These are phyloP conservation scores for Trematocara unimaculatum DNA, from an alignment of 2,113 vertebrate genomes.

Conservation along the genomic window DNA sequence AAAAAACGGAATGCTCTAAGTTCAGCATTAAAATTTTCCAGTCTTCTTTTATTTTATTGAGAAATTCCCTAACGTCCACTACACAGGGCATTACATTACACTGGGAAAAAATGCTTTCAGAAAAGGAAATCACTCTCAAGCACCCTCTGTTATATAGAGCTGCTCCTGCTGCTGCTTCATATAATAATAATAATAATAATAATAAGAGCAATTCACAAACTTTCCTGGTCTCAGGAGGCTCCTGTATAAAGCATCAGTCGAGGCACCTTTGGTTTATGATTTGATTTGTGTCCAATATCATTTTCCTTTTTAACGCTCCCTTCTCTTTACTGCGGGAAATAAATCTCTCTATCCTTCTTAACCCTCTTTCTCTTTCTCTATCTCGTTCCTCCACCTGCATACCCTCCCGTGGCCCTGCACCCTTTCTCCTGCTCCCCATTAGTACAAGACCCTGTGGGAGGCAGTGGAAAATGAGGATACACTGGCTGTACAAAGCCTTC, in stretches of 20 bases:
- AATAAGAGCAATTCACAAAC: neutral
- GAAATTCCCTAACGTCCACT: neutral
- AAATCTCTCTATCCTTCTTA: neutral
- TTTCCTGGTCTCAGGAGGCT: neutral
- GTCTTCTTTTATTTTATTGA: neutral
- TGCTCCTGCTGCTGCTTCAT: neutral
- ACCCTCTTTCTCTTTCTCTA: neutral
- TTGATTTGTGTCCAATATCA: neutral
- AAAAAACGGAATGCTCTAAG: neutral
- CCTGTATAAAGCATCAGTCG: neutral
- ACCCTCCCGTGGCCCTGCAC: neutral
- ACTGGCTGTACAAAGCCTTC: constrained; percentile 66
- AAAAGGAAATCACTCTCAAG: neutral
- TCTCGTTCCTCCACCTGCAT: neutral
- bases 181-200: neutral
- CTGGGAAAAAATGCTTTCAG: neutral
- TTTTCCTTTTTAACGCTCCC: neutral
- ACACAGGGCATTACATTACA: neutral
- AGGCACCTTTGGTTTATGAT: constrained; percentile 14
- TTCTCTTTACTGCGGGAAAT: neutral
- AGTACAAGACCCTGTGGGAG: constrained; percentile 74
- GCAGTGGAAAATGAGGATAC: constrained; percentile 75
- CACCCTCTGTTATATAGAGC: neutral
- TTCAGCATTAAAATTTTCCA: neutral
- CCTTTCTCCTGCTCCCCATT: constrained; percentile 1